Conservation (phyloP, 2,113 vertebrate genomes). For the Urocynchramus pylzowi region DNA sequence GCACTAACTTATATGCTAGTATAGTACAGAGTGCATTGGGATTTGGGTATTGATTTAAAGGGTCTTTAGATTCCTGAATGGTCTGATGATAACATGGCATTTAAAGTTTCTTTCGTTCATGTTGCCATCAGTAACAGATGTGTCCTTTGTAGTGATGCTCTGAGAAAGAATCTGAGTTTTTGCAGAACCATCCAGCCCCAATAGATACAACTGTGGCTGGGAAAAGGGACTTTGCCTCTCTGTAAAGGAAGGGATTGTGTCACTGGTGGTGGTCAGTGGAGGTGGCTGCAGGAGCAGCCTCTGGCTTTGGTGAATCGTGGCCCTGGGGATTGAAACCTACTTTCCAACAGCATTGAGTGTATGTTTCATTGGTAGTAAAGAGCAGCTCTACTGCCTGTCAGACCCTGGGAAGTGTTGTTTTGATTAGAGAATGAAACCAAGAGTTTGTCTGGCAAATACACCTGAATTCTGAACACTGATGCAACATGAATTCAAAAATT, state of each 20-base stretch:
- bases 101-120: neutral
- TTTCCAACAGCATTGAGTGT: neutral
- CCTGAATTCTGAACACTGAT: neutral
- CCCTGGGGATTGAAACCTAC: neutral
- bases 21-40: neutral
- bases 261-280: accelerated
- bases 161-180: neutral
- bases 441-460: neutral
- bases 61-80: neutral
- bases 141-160: neutral
- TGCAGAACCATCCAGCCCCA: neutral
- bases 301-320: neutral
- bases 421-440: neutral
- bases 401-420: accelerated
- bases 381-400: neutral
- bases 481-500: neutral
- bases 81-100: neutral
- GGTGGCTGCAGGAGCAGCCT: neutral
- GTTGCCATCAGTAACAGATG: neutral
- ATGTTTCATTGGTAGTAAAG: neutral
- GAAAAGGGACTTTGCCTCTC: neutral
- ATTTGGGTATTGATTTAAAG: neutral
- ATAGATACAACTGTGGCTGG: accelerated
- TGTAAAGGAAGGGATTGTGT: too few relatives aligned
- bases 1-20: neutral